Conservation (phyloP, 2,888 invertebrate species). For the Philopedon plagiatum region DNA sequence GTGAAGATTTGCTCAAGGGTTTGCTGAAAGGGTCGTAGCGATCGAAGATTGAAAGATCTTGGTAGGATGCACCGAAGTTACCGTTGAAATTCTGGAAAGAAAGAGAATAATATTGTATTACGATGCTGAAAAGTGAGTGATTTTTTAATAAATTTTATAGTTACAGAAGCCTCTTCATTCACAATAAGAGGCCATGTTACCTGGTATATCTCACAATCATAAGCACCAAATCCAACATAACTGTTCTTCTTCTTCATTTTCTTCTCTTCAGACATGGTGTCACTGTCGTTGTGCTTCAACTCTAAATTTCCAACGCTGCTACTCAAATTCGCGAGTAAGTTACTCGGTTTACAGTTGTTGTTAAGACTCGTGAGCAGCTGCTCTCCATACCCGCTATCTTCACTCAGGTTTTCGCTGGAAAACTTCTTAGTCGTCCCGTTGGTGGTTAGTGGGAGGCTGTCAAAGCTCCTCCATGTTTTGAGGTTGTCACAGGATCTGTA, state of each 20-base stretch:
- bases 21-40: slow-evolving; percentile 55
- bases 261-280: slow-evolving; percentile 14
- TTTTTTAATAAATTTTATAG: too few relatives aligned
- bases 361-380: slow-evolving; percentile 57
- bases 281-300: slow-evolving; percentile 49
- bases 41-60: slow-evolving; percentile 65
- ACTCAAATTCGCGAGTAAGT: slow-evolving; percentile 22
- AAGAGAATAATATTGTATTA: too few relatives aligned
- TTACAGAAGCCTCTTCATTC: too few relatives aligned
- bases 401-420: slow-evolving; percentile 84
- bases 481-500: slow-evolving; percentile 65
- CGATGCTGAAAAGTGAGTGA: too few relatives aligned
- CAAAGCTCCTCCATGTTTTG: slow-evolving; percentile 68
- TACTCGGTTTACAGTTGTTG: slow-evolving; percentile 4
- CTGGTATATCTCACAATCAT: slow-evolving; percentile 58
- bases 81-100: slow-evolving; percentile 63
- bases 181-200: slow-evolving; percentile 45
- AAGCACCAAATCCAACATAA: slow-evolving; percentile 57
- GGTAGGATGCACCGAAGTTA: slow-evolving; percentile 68
- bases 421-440: slow-evolving; percentile 67
- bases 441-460: slow-evolving; percentile 61
- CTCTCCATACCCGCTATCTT: slow-evolving; percentile 85
- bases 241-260: slow-evolving; percentile 53
- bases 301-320: slow-evolving; percentile 57
- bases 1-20: slow-evolving; percentile 54